Evolutionary conservation across 2,797 vertebrate genomes (phyloP).

Genomic region (Galagoides demidoff): DNA sequence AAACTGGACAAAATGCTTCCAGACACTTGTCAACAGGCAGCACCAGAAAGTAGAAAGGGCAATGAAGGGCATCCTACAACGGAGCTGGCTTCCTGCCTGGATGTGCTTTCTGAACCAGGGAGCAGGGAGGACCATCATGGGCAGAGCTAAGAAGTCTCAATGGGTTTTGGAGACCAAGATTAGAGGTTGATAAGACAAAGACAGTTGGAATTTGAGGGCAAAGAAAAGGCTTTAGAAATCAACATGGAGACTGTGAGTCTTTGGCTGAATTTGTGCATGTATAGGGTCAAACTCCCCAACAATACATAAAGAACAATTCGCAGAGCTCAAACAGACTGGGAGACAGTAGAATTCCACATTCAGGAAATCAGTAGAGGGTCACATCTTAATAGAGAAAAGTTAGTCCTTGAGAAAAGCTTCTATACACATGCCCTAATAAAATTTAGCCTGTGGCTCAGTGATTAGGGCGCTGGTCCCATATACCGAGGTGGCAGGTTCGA

Average conservation of each 20-base stretch:
- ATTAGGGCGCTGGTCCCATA: too few relatives aligned
- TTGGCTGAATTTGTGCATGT: neutral
- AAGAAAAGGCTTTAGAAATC: neutral
- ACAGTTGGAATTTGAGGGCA: neutral
- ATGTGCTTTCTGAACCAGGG: neutral
- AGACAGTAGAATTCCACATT: neutral
- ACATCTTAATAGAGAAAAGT: neutral
- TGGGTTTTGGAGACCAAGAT: neutral
- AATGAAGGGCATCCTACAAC: neutral
- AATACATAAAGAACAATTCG: neutral
- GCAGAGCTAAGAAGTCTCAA: neutral
- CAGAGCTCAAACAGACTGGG: neutral
- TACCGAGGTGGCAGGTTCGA: too few relatives aligned
- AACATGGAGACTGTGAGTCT: neutral
- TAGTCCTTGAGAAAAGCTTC: neutral
- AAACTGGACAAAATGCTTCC: neutral
- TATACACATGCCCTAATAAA: neutral
- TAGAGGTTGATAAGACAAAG: neutral
- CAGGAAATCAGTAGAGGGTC: neutral
- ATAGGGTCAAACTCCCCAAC: neutral
- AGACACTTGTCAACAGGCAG: neutral
- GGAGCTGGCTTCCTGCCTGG: slow-evolving; percentile 17
- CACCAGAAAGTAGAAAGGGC: neutral
- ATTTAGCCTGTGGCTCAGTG: neutral
- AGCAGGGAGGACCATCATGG: neutral